These are phyloP conservation scores for Nymphalis c-album DNA, from an alignment of 2,888 invertebrate species.

Conservation along the genomic window DNA sequence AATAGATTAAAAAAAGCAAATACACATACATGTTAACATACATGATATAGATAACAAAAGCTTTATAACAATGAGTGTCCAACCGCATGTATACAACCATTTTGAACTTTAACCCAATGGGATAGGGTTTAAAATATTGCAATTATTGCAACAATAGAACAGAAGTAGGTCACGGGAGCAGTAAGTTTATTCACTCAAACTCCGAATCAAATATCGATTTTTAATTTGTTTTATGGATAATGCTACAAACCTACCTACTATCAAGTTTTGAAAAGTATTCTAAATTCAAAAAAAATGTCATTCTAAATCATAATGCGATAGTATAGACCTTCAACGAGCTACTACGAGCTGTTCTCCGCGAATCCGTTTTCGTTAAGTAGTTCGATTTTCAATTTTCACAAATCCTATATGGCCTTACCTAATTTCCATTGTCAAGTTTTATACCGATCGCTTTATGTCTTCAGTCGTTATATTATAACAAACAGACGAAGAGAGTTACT, in stretches of 20 bases:
- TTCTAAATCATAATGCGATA: too few relatives aligned
- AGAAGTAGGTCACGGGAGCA: conserved; percentile 56
- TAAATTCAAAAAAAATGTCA: too few relatives aligned
- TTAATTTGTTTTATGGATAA: conserved; percentile 29
- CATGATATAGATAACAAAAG: conserved; percentile 40
- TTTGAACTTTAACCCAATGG: conserved; percentile 24
- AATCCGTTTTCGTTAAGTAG: too few relatives aligned
- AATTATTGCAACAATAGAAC: conserved; percentile 41
- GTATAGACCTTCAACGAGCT: too few relatives aligned
- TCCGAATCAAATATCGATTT: conserved; percentile 44
- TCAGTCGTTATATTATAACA: too few relatives aligned
- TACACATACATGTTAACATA: conserved; percentile 38
- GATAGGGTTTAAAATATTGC: conserved; percentile 21
- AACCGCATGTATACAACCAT: conserved; percentile 10
- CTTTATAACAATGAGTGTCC: conserved; percentile 43
- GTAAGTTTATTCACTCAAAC: conserved; percentile 44
- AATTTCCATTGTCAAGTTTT: too few relatives aligned
- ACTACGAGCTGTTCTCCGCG: too few relatives aligned
- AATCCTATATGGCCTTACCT: too few relatives aligned
- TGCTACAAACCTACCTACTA: not conserved
- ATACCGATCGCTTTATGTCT: too few relatives aligned
- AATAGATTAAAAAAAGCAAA: conserved; percentile 29
- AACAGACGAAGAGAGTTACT: too few relatives aligned
- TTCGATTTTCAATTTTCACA: too few relatives aligned
- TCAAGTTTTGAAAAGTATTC: too few relatives aligned